Evolutionary conservation across 2,797 vertebrate species (phyloP).

Genomic region (Alfaro cultratus): DNA sequence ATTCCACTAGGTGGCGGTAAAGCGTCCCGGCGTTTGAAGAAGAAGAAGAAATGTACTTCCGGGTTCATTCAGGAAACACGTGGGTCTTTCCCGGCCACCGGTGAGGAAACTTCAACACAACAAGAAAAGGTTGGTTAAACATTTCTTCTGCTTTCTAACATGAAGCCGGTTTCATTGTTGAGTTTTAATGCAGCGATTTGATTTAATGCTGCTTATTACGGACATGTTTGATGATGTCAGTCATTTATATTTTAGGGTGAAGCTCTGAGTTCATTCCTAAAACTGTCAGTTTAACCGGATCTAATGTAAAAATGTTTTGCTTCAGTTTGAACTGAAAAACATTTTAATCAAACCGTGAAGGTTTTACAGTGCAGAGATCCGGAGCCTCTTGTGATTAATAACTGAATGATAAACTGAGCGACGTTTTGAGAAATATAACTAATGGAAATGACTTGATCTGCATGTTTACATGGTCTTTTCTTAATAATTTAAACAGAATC

Average conservation of each 20-base stretch:
- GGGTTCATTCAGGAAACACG: constrained; percentile 30
- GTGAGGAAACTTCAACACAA: background rate
- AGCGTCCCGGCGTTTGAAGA: background rate
- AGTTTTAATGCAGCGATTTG: background rate
- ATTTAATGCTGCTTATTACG: background rate
- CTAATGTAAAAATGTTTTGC: background rate
- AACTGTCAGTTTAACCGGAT: background rate
- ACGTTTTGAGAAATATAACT: background rate
- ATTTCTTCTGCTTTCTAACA: background rate
- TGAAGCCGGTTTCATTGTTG: background rate
- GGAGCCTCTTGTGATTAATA: background rate
- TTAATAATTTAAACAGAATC: too few species aligned
- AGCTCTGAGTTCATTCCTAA: background rate
- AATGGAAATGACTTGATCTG: too few species aligned
- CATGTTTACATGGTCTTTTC: background rate
- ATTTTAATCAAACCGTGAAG: background rate
- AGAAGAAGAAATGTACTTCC: constrained; percentile 39
- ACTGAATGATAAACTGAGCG: background rate
- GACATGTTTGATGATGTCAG: background rate
- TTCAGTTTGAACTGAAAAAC: background rate
- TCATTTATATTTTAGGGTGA: background rate
- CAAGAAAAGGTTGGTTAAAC: background rate
- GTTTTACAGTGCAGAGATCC: background rate
- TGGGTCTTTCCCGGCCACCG: background rate
- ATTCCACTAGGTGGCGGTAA: background rate